Evolutionary conservation across 2,113 vertebrate species (phyloP).

Genomic region (Lampris megalopsis): DNA sequence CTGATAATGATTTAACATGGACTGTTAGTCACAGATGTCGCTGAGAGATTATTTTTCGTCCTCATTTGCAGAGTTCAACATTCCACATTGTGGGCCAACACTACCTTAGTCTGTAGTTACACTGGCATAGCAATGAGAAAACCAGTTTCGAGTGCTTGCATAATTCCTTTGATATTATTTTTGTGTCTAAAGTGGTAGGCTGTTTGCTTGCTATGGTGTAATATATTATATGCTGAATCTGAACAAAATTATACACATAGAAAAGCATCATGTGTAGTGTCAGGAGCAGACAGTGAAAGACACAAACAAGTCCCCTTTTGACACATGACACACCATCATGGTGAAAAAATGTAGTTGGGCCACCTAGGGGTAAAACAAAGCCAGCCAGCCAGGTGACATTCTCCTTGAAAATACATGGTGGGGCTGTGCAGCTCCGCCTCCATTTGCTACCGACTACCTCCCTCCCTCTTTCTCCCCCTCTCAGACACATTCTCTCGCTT

Average conservation of each 20-base stretch:
- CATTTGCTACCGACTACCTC: not conserved
- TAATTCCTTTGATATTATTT: not conserved
- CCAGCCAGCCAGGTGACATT: constrained; percentile 68
- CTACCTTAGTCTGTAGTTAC: not conserved
- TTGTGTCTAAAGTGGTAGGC: not conserved
- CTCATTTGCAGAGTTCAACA: not conserved
- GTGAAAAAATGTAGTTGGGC: constrained; percentile 35
- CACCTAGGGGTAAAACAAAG: not conserved
- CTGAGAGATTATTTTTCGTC: no score
- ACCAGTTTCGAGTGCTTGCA: not conserved
- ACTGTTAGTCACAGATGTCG: no score
- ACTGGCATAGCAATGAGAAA: not conserved
- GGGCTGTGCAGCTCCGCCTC: constrained; percentile 22
- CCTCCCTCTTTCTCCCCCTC: not conserved
- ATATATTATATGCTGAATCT: not conserved
- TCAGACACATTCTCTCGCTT: not conserved
- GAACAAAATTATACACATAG: not conserved
- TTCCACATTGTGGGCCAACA: not conserved
- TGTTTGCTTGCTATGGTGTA: not conserved
- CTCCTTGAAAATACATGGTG: not conserved
- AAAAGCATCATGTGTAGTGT: constrained; percentile 22
- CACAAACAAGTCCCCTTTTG: not conserved
- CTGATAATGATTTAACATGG: no score
- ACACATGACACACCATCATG: not conserved
- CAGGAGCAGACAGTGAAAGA: constrained; percentile 5